Evolutionary conservation across 2,113 vertebrate genomes (phyloP).

Genomic region (Fregata magnificens): DNA sequence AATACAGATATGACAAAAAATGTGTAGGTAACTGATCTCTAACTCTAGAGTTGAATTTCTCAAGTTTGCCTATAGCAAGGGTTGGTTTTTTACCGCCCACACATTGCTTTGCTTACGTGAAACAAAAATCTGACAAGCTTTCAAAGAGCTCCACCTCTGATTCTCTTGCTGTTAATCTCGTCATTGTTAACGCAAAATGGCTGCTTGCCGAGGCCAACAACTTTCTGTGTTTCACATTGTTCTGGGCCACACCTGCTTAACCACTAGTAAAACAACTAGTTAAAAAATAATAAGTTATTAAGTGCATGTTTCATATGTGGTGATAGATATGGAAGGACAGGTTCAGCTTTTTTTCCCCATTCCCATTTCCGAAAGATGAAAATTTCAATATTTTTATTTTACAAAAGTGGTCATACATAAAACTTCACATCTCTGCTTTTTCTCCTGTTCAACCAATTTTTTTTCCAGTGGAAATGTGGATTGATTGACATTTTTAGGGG

Average conservation of each 20-base stretch:
- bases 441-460: neutral
- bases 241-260: slow-evolving; percentile 12
- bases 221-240: neutral
- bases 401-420: neutral
- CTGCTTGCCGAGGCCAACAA: neutral
- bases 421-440: neutral
- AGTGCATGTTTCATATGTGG: neutral
- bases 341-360: neutral
- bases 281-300: slow-evolving; percentile 1
- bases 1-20: neutral
- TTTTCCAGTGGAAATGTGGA: neutral
- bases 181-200: slow-evolving; percentile 1
- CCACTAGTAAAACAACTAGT: neutral
- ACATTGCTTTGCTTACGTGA: neutral
- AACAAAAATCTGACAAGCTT: slow-evolving; percentile 31
- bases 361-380: neutral
- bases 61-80: slow-evolving; percentile 4
- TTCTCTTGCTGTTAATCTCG: neutral
- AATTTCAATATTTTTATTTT: neutral
- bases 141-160: slow-evolving; percentile 14
- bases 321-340: neutral
- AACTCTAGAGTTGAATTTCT: slow-evolving; percentile 16
- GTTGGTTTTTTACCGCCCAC: slow-evolving; percentile 30
- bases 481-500: neutral
- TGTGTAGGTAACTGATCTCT: neutral